Evolutionary conservation across 2,113 vertebrate species (phyloP).

Genomic region (Xiphophorus couchianus): DNA sequence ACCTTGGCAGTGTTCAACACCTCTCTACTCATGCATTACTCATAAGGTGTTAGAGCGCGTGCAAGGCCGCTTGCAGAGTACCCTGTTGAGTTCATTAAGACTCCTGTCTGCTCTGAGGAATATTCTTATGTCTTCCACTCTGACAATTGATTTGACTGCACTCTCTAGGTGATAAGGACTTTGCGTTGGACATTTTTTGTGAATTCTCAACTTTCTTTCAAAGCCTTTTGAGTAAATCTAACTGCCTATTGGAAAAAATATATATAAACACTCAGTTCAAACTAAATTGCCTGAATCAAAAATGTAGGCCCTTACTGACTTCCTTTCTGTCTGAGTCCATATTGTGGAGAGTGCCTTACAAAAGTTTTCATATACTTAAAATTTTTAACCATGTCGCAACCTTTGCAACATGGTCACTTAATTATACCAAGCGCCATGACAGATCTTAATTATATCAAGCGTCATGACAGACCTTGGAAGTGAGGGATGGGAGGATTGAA

Average conservation of each 20-base stretch:
- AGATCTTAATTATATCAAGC: no score
- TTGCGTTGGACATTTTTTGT: conserved; percentile 29
- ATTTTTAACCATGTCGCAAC: no score
- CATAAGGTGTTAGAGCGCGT: conserved; percentile 53
- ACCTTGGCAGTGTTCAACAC: conserved; percentile 42
- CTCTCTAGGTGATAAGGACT: conserved; percentile 54
- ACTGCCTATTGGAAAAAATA: conserved; percentile 2
- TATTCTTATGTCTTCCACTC: conserved; percentile 46
- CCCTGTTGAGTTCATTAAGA: conserved; percentile 67
- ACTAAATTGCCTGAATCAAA: neutral
- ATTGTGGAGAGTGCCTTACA: no score
- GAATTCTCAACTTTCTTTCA: conserved; percentile 28
- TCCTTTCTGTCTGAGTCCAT: no score
- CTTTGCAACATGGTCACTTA: no score
- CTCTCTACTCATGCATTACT: conserved; percentile 58
- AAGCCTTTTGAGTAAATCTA: conserved; percentile 37
- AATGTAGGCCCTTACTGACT: neutral
- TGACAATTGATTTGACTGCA: conserved; percentile 31
- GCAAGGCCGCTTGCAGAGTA: conserved; percentile 48
- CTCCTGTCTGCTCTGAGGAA: conserved; percentile 53
- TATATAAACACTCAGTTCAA: conserved; percentile 12
- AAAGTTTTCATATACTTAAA: no score
- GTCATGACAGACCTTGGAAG: no score
- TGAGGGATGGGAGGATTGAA: no score
- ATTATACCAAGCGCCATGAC: no score